Conservation (phyloP, 2,797 vertebrate genomes). For the Anomalospiza imberbis region DNA sequence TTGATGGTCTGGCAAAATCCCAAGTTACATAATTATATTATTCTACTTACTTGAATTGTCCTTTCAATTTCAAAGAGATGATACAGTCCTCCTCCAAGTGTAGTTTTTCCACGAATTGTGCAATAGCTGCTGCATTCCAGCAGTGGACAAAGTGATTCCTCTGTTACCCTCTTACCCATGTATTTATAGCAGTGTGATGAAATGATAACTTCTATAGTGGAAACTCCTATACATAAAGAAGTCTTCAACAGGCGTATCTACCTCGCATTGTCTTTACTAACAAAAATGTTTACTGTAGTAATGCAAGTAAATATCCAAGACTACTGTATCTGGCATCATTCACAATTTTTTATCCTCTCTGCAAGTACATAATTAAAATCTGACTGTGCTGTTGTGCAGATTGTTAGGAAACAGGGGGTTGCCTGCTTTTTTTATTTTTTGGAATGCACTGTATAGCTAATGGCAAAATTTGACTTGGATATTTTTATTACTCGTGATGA, state of each 20-base stretch:
- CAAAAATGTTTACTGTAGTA: background rate
- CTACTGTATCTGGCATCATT: background rate
- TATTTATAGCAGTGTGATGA: background rate
- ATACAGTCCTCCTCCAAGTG: background rate
- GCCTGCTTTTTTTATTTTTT: background rate
- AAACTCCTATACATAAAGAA: background rate
- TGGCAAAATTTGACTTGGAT: background rate
- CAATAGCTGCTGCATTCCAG: background rate
- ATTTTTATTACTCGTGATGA: background rate
- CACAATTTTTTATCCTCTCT: background rate
- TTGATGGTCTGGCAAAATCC: constrained; percentile 20
- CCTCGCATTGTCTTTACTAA: background rate
- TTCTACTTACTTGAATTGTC: constrained; percentile 10
- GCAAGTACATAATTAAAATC: background rate
- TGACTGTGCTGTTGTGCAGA: background rate
- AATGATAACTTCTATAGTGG: background rate
- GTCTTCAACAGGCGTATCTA: background rate
- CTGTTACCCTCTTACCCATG: background rate
- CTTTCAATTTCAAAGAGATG: constrained; percentile 2
- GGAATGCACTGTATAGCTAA: background rate
- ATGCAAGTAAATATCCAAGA: background rate
- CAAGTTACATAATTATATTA: constrained; percentile 49
- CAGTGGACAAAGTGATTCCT: background rate
- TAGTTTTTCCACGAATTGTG: background rate
- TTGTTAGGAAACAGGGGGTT: background rate